Percentiles rank a stretch among this genome's conserved stretches.
These are phyloP conservation scores for Megalopta genalis DNA, from an alignment of 1,140 invertebrate species.

Conservation along the genomic window DNA sequence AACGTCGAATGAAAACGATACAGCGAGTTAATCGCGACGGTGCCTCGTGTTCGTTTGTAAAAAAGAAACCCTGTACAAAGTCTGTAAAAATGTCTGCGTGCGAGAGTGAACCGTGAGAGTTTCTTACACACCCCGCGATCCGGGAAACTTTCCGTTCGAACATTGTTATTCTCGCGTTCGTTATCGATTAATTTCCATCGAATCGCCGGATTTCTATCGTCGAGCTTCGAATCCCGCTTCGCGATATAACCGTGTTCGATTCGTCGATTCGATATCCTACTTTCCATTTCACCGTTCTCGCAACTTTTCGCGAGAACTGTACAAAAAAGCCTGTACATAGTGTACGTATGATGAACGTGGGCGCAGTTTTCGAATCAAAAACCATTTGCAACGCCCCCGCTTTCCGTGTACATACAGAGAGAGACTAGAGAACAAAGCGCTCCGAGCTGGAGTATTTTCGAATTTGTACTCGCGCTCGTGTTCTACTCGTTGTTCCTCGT, in stretches of 20 bases:
- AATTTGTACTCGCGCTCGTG: not conserved
- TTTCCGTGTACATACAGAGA: slow-evolving; percentile 30
- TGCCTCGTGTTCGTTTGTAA: slow-evolving; percentile 25
- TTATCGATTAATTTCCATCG: not conserved
- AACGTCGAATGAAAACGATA: not conserved
- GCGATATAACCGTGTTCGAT: too few species aligned
- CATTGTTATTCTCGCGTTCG: too few species aligned
- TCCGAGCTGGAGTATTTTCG: not conserved
- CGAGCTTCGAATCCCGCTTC: too few species aligned
- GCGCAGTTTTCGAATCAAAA: slow-evolving; percentile 13
- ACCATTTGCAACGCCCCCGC: not conserved
- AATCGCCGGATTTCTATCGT: too few species aligned
- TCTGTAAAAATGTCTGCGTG: not conserved
- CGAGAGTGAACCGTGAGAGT: not conserved
- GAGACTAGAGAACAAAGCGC: not conserved
- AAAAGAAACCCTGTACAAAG: slow-evolving; percentile 46
- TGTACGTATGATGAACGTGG: slow-evolving; percentile 28
- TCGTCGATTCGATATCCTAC: too few species aligned
- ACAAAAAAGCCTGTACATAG: slow-evolving; percentile 54
- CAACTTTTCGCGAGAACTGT: slow-evolving; percentile 8
- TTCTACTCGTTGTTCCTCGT: slow-evolving; percentile 2
- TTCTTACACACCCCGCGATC: not conserved
- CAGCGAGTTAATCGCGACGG: not conserved
- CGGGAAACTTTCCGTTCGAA: too few species aligned
- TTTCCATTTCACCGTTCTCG: too few species aligned